A percentile compares a stretch with the other conserved stretches of the same genome.
These are phyloP conservation scores for Artemisiospiza belli DNA, from an alignment of 2,113 vertebrate species.

Conservation along the genomic window DNA sequence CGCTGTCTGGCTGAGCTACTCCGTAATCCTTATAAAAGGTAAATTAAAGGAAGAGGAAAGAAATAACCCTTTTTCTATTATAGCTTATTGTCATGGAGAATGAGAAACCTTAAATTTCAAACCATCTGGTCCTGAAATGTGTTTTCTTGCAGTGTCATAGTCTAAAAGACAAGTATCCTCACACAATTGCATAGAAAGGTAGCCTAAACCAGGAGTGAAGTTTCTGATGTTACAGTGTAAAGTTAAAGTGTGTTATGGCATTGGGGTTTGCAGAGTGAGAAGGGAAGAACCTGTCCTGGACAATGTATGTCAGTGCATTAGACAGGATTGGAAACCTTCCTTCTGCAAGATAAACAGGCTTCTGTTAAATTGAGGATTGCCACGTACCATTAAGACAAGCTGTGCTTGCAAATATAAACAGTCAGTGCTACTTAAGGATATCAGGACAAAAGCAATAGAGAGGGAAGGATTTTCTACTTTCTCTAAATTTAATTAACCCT, in stretches of 20 bases:
- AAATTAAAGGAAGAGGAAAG: neutral
- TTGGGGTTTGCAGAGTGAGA: neutral
- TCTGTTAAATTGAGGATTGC: neutral
- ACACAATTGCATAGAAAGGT: neutral
- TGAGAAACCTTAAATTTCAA: neutral
- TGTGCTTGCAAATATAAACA: neutral
- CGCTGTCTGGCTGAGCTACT: slow-evolving; percentile 76
- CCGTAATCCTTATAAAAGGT: slow-evolving; percentile 76
- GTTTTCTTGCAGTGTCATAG: neutral
- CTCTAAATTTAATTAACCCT: neutral
- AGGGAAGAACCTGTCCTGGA: neutral
- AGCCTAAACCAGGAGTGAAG: neutral
- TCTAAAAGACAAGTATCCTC: neutral
- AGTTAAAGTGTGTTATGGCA: neutral
- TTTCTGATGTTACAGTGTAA: neutral
- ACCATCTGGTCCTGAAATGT: neutral
- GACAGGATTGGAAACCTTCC: neutral
- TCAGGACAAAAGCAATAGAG: neutral
- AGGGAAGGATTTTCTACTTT: neutral
- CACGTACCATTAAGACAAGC: neutral
- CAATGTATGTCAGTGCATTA: neutral
- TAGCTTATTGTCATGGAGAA: neutral
- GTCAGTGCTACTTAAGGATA: neutral
- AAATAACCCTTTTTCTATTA: neutral
- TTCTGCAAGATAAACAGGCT: neutral